A percentile compares a stretch with the other conserved stretches of the same genome.
Evolutionary conservation across 2,797 vertebrate species (phyloP).

Genomic region (Philypnodon macrostomus): DNA sequence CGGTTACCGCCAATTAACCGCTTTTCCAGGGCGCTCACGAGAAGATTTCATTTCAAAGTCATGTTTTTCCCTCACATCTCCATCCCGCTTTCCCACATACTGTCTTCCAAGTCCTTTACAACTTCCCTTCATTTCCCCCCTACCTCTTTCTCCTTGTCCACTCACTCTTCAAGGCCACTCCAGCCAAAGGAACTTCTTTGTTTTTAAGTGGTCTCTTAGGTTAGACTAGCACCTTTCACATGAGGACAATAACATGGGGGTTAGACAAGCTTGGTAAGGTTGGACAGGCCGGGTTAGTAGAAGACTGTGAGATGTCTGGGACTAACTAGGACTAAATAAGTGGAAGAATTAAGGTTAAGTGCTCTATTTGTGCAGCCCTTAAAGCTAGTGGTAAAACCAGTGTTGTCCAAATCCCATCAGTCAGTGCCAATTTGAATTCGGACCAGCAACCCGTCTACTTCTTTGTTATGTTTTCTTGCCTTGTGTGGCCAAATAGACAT

Average conservation of each 20-base stretch:
- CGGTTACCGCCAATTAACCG: slow-evolving; percentile 50
- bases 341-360: slow-evolving; percentile 70
- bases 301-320: slow-evolving; percentile 65
- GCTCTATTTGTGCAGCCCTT: slow-evolving; percentile 63
- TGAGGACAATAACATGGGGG: slow-evolving; percentile 28
- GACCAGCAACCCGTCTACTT: slow-evolving; percentile 43
- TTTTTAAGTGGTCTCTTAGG: slow-evolving; percentile 55
- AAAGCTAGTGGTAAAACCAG: slow-evolving; percentile 48
- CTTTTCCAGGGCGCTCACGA: slow-evolving; percentile 31
- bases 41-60: slow-evolving; percentile 34
- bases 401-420: slow-evolving; percentile 63
- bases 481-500: slow-evolving; percentile 62
- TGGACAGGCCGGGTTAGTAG: slow-evolving; percentile 43
- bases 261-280: slow-evolving; percentile 35
- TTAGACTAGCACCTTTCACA: slow-evolving; percentile 57
- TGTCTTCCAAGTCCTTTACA: slow-evolving; percentile 18
- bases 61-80: slow-evolving; percentile 29
- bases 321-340: slow-evolving; percentile 54
- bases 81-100: slow-evolving; percentile 27
- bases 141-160: slow-evolving; percentile 32
- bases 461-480: slow-evolving; percentile 39
- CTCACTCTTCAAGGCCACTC: slow-evolving; percentile 32
- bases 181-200: slow-evolving; percentile 37
- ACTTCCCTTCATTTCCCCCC: too few species aligned
- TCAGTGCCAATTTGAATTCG: slow-evolving; percentile 64